Base-by-base conservation (phyloP, 2,113 vertebrate genomes). In the Rhinoptilus africanus region DNA sequence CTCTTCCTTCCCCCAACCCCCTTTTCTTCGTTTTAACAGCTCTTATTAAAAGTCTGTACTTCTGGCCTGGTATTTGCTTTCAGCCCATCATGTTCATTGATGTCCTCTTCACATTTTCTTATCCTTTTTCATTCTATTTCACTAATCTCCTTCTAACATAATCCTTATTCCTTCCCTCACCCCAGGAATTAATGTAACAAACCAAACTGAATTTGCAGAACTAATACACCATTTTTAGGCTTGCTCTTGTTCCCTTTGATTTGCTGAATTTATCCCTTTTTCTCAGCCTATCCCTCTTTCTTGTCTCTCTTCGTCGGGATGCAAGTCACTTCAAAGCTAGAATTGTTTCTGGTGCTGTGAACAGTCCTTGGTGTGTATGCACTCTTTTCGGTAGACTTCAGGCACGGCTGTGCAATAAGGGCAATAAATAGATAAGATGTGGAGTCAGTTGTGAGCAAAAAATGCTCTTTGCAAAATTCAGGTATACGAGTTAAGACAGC, bases 161-260 rank as follows among this genome's bases (percentile, higher is more conserved):
- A 80, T 62, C 45, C 34, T 73, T 84, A 41, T 60, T 89, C 14
- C 7, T 56, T 74, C 11, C 7, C 24, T 91, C 3, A 14, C 24
- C 23, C 12, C 54, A 76, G 35, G 43, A 88, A 80, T 35, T 64
- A 60, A 90, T 80, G 39, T 68, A 94, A 72, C 35, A 54, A 93
- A 89, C 23, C 57, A 89, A 77, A 85, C 53, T 28, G 41, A 60
- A 88, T 91, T 88, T 85, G 23, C 39, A 83, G 57, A 85, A 76
- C 37, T 54, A 76, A 68, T 43, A 54, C 21, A 64, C 21, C 10
- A 27, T 72, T 90, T 93, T 83, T 50, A 56, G 43, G 14, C 18
- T 72, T 68, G 26, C 20, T 15, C 4, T 73, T 86, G 74, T 72
- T 91, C 8, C 26, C 43, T 79, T 92, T 54, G 17, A 75, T 76